Base-by-base conservation (phyloP, 2,797 vertebrate genomes). In the Sus cebifrons region DNA sequence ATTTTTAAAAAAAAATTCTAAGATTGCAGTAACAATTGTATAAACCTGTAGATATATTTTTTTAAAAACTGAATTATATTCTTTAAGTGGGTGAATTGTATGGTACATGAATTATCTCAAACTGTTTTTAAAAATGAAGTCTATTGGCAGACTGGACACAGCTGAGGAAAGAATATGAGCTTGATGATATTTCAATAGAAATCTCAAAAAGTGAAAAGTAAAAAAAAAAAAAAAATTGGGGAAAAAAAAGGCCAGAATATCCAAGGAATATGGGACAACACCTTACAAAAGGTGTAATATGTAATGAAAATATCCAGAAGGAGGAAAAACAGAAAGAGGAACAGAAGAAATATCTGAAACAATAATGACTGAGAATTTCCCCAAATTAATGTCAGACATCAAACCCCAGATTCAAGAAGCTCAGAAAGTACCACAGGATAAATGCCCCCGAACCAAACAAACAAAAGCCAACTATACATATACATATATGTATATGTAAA, bases 281-380 rank as follows among this genome's bases (percentile, higher is more conserved):
- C 32, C 32, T 32, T 71, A 82, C 21, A 52, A 40, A 78, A 78
- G 62, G 77, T 73, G 0, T 64, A 73, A 14, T 21, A 21, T 29
- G 9, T 25, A 64, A 75, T 2, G 10, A 21, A 25, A 82, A 73
- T 64, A 54, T 13, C 40, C 40, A 71, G 16, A 62, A 60, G 32
- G 62, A 65, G 27, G 52, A 15, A 2, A 64, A 40, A 0, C 21
- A 89, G 83, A n/a, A 40, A 49, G 21, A 91, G 56, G 5, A 70
- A 82, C 29, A 91, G 29, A 83, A 71, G 67, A 82, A 60, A 62
- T 91, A 83, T 52, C 20, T 91, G 36, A 82, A 82, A 68, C 20
- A 83, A 82, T 36, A 23, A 27, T 13, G 29, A 82, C 56, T 79
- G 27, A 83, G 68, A 49, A 73, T 73, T 64, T 87, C 25, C 29